Percentiles rank a stretch among this genome's conserved stretches.
Conservation (phyloP, 2,113 vertebrate genomes). For the Platysteira castanea region DNA sequence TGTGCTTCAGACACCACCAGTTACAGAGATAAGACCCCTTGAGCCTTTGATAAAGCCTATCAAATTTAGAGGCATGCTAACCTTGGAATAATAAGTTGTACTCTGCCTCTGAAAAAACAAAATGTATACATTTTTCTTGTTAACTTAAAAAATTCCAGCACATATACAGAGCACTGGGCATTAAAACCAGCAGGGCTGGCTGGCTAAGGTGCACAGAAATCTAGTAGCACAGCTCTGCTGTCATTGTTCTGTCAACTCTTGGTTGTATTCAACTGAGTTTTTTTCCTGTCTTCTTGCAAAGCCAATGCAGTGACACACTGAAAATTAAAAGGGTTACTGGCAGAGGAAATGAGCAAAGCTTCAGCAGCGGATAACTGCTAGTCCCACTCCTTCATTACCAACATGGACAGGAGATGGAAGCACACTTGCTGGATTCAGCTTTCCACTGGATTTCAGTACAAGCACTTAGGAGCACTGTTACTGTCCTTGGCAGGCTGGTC, state of each 20-base stretch:
- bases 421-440: not conserved
- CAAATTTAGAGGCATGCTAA: not conserved
- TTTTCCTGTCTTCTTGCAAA: not conserved
- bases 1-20: not conserved
- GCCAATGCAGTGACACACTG: rapidly evolving
- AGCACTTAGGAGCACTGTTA: not conserved
- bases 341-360: not conserved
- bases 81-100: not conserved
- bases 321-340: not conserved
- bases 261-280: not conserved
- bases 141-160: not conserved
- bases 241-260: not conserved
- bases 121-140: not conserved
- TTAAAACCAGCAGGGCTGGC: not conserved
- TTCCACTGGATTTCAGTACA: not conserved
- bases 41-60: not conserved
- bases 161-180: not conserved
- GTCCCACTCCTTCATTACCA: not conserved
- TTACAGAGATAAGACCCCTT: not conserved
- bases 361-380: not conserved
- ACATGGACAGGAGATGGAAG: not conserved
- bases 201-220: not conserved
- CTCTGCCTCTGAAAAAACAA: not conserved
- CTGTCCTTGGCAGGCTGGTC: not conserved
- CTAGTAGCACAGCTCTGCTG: not conserved